Percentiles rank a stretch among this genome's conserved stretches.
These are phyloP conservation scores for Enteromius fasciolatus DNA, from an alignment of 2,797 vertebrate genomes.

Conservation along the genomic window DNA sequence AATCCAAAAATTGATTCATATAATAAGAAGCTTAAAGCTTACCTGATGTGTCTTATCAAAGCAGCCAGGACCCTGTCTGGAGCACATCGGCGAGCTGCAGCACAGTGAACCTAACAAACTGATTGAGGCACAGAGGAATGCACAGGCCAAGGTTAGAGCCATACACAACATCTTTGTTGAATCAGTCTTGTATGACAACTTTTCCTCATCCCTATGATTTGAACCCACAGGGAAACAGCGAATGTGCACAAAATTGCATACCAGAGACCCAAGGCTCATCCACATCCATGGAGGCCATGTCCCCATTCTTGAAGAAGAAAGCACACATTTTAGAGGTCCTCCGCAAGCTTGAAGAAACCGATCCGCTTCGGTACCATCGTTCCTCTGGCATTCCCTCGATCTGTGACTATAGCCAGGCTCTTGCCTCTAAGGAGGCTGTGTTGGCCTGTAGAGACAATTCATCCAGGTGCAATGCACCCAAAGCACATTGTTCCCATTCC, in stretches of 20 bases:
- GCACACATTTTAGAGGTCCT: constrained; percentile 96
- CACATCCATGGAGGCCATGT: constrained; percentile 87
- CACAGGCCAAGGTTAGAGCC: constrained; percentile 79
- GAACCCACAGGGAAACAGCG: constrained; percentile 74
- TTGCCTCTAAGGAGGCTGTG: constrained; percentile 79
- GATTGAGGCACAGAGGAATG: constrained; percentile 77
- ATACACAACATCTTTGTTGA: constrained; percentile 14
- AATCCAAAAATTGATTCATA: constrained; percentile 10
- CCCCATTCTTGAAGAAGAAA: constrained; percentile 95
- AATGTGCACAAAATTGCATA: constrained; percentile 76
- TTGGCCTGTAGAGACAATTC: constrained; percentile 72
- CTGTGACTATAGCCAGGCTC: constrained; percentile 82
- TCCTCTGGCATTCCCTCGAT: constrained; percentile 76
- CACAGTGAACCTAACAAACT: constrained; percentile 77
- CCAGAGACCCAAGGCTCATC: constrained; percentile 73
- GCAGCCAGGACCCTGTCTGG: constrained; percentile 78
- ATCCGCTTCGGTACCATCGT: constrained; percentile 83
- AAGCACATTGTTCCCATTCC: constrained; percentile 76
- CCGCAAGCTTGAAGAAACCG: constrained; percentile 92
- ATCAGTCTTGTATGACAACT: background rate
- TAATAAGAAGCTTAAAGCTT: constrained; percentile 28
- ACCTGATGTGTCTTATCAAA: constrained; percentile 52
- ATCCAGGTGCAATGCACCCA: constrained; percentile 69
- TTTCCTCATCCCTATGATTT: constrained; percentile 30
- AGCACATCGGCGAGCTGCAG: constrained; percentile 75